Evolutionary conservation across 2,113 vertebrate species (phyloP), one percentile per base, ranked within the genome.

Genomic region (Cheirogaleus medius): DNA sequence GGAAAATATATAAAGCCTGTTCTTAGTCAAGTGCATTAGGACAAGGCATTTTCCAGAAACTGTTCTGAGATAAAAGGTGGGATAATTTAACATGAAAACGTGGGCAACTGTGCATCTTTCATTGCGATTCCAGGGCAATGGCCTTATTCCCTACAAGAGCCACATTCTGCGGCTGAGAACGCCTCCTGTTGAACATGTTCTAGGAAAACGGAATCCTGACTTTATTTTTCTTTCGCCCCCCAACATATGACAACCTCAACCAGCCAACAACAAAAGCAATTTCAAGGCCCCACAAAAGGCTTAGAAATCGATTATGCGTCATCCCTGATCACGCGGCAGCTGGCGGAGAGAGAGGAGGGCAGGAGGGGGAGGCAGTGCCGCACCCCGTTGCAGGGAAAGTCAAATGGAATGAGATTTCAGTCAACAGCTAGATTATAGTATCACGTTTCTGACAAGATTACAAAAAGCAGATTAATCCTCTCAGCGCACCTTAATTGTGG

Each of bases 171-270:
- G 82, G 96, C 47, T 66, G 47, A 97, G n/a, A 93, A 97, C 82
- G 93, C 97, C 92, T 95, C 97, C 98, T 97, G 95, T 97, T 95
- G 88, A 97, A 92, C 54, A 92, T 74, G 94, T 92, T 92, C 92
- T 84, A 82, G 92, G 94, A 49, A 56, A 95, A 97, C 66, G 90
- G 52, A 91, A 64, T 76, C 69, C 86, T 74, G 84, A 15, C 76
- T 88, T 56, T 49, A 5, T 7, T 29, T 81, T 63, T 78, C 14
- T 80, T 69, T 49, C 81, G 3, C n/a, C 89, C 89, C 94, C 78
- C 68, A 93, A 83, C 32, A 54, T 92, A 0, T 0, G 78, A 82
- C 88, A 54, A 42, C 58, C 81, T 81, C 60, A 21, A 21, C 60
- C 63, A 78, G 52, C 66, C 54, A 73, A 80, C 77, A 82, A 89